Percentiles rank a stretch among this genome's conserved stretches.
Evolutionary conservation across 2,888 invertebrate species (phyloP).

Genomic region (Mesorhabditis belari): DNA sequence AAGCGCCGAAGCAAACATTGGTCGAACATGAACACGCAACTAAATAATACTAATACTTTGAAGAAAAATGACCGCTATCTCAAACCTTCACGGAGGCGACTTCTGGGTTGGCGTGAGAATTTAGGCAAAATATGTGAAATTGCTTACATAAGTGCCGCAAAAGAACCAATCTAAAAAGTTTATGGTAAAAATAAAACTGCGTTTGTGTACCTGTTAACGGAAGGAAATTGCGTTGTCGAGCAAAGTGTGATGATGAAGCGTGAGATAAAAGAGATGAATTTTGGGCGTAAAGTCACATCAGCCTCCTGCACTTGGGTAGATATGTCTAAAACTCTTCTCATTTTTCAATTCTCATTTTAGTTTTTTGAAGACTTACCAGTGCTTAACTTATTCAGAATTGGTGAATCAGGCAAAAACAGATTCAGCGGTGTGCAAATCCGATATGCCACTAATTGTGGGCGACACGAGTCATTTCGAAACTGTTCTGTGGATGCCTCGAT

Average conservation of each 20-base stretch:
- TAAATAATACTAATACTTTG: not conserved
- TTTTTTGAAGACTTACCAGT: slow-evolving; percentile 13
- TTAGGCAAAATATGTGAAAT: slow-evolving; percentile 28
- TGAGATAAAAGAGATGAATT: not conserved
- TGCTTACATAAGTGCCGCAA: slow-evolving; percentile 16
- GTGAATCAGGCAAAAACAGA: slow-evolving; percentile 25
- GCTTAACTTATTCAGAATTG: slow-evolving; percentile 22
- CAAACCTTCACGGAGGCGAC: slow-evolving; percentile 18
- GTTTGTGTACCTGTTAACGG: not conserved
- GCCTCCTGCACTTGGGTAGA: not conserved
- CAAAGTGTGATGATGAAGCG: not conserved
- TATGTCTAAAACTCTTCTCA: not conserved
- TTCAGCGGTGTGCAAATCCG: slow-evolving; percentile 28
- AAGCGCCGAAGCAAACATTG: slow-evolving; percentile 14
- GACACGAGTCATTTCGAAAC: not conserved
- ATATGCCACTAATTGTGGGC: not conserved
- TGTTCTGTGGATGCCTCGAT: not conserved
- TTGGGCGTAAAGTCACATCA: not conserved
- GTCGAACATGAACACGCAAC: slow-evolving; percentile 7
- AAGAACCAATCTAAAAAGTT: not conserved
- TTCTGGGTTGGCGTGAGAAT: slow-evolving; percentile 16
- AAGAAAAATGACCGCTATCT: no score
- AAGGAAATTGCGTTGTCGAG: not conserved
- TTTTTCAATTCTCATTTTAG: slow-evolving; percentile 1
- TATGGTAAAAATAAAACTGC: not conserved